Base-by-base conservation (phyloP, 2,797 vertebrate species). In the Pseudochromis fuscus region DNA sequence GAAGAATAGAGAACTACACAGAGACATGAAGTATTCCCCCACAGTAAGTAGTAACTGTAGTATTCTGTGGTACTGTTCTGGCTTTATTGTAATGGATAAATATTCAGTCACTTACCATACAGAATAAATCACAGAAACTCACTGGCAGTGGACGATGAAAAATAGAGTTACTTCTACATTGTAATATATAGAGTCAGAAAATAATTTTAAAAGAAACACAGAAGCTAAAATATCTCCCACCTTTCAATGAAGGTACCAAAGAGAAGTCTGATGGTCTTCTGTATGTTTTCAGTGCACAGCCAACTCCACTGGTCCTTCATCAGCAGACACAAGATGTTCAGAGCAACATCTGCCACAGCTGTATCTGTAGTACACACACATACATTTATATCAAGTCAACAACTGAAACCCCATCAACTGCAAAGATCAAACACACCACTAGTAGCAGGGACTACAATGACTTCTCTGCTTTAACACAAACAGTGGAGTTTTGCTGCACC, bases 291-390 rank as follows among this genome's bases (percentile, higher is more conserved):
- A 0, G 96, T 97, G 87, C 96, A 97, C 1, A 98, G 81, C 96
- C 97, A 98, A 67, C 90, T 94, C 97, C 97, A 98, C 77, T 96
- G 96, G 75, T 97, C 95, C 88, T 95, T 93, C 91, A 98, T 94
- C 83, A 97, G 84, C 85, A 98, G 85, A 52, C 94, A 94, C 50
- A 97, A 83, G 67, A 98, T 94, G 4, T 97, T 96, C 79, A 98
- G 76, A 30, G 94, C 95, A 45, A 96, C 89, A 61, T 96, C 96
- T 42, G 97, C 95, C 84, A 98, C 87, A 68, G 92, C 93, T 13
- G 95, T 97, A 79, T 97, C 97, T 7, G 91, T 67, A 52, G 45
- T 1, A 81, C 89, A 76, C 21, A n/a, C 24, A 33, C n/a, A 58
- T 4, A 86, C 18, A 51, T n/a, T n/a, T n/a, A n/a, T n/a, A n/a